Conservation (phyloP, 2,113 vertebrate genomes). For the Galemys pyrenaicus region DNA sequence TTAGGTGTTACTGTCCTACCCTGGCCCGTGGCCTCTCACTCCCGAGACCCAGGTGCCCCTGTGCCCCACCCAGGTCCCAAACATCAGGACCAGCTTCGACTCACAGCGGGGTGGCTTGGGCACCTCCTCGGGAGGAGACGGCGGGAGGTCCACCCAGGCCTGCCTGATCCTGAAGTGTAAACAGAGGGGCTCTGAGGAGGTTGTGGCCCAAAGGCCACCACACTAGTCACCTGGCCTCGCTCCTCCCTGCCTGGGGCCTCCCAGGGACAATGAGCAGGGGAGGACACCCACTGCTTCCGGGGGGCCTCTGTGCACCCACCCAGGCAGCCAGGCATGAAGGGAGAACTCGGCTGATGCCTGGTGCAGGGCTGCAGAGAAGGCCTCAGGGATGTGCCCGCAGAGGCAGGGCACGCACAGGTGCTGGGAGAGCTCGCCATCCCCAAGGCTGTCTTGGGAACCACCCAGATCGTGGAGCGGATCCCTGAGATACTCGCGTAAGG, state of each 20-base stretch:
- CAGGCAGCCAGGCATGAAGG: background rate
- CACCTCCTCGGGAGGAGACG: background rate
- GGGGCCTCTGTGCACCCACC: rapidly evolving
- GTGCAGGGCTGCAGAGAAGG: background rate
- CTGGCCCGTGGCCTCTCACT: background rate
- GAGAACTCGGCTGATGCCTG: no score
- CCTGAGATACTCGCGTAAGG: background rate
- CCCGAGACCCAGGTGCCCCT: background rate
- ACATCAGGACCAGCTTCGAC: background rate
- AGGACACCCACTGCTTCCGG: background rate
- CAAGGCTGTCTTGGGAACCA: background rate
- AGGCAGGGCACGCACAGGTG: background rate
- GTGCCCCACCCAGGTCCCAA: background rate
- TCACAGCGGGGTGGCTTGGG: background rate
- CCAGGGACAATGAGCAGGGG: background rate
- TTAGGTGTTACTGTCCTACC: background rate
- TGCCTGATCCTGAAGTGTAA: background rate
- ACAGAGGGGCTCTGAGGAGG: background rate
- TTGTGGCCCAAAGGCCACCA: background rate
- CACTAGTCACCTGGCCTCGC: background rate
- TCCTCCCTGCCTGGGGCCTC: background rate
- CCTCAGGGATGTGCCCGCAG: background rate
- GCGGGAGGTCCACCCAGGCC: background rate
- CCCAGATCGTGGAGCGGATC: background rate
- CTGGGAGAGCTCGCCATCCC: background rate